phyloP scores from a whole-genome alignment of 2,113 vertebrate genomes.

The Ailurus styani region DNA sequence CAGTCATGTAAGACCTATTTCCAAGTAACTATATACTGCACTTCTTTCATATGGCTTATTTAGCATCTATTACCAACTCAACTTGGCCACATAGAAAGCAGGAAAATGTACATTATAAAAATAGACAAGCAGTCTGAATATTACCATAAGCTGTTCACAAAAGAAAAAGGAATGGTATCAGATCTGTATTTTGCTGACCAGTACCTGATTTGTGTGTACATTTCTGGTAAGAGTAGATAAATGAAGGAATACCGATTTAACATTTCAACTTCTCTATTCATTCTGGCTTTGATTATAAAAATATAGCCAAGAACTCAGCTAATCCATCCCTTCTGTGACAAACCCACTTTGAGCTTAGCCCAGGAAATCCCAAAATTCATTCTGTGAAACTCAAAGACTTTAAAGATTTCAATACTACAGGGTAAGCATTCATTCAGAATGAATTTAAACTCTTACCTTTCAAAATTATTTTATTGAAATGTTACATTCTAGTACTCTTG shows the following conservation, averaged over 20 bases:
- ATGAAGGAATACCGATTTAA: neutral
- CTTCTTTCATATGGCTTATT: neutral
- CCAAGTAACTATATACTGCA: neutral
- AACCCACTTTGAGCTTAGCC: neutral
- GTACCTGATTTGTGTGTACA: neutral
- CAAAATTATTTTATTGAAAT: neutral
- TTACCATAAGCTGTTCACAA: neutral
- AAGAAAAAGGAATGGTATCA: neutral
- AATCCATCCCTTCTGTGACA: neutral
- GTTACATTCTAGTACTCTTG: neutral
- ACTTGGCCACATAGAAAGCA: neutral
- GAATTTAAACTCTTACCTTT: neutral
- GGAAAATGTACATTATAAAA: neutral
- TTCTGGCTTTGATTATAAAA: conserved; percentile 19
- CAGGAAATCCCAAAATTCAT: conserved; percentile 13
- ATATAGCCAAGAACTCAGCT: neutral
- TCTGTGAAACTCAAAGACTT: neutral
- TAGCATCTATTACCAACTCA: neutral
- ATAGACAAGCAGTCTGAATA: neutral
- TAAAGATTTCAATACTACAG: neutral
- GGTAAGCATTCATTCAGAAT: neutral
- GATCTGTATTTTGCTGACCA: neutral
- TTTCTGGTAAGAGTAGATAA: neutral
- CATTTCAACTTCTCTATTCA: neutral
- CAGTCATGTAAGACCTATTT: neutral